Conservation (phyloP, 2,113 vertebrate species). For the Epinephelus cyanopodus region DNA sequence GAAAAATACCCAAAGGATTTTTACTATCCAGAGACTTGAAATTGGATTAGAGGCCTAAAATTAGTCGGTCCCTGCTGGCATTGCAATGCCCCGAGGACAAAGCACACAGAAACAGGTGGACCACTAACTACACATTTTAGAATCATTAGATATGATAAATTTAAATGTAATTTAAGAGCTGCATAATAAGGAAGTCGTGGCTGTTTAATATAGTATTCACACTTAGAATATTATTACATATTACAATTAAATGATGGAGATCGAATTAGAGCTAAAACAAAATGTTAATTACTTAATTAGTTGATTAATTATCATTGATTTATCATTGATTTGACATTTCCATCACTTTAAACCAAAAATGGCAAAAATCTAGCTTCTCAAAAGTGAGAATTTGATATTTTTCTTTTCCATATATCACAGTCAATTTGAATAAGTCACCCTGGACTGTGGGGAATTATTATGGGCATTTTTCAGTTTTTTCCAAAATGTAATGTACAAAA, state of each 20-base stretch:
- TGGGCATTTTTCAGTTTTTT: too few species aligned
- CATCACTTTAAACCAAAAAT: background rate
- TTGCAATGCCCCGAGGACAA: constrained; percentile 16
- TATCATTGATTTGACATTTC: background rate
- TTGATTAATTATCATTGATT: background rate
- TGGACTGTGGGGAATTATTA: background rate
- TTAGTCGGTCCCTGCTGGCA: constrained; percentile 24
- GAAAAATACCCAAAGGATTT: constrained; percentile 29
- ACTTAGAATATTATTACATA: background rate
- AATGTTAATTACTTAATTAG: background rate
- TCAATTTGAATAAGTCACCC: background rate
- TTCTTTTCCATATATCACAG: background rate
- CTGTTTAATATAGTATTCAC: background rate
- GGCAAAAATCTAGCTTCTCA: background rate
- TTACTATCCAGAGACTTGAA: constrained; percentile 41
- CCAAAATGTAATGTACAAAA: too few species aligned
- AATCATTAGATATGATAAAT: constrained; percentile 6
- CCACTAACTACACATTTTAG: constrained; percentile 1
- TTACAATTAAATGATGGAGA: background rate
- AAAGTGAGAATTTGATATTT: background rate
- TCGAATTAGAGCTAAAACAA: background rate
- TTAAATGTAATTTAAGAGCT: background rate
- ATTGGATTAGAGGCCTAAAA: constrained; percentile 41
- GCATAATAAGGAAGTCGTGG: background rate
- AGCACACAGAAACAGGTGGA: constrained; percentile 35